A percentile compares a stretch with the other conserved stretches of the same genome.
Evolutionary conservation across 2,113 vertebrate species (phyloP).

Genomic region (Sinocyclocheilus anshuiensis): DNA sequence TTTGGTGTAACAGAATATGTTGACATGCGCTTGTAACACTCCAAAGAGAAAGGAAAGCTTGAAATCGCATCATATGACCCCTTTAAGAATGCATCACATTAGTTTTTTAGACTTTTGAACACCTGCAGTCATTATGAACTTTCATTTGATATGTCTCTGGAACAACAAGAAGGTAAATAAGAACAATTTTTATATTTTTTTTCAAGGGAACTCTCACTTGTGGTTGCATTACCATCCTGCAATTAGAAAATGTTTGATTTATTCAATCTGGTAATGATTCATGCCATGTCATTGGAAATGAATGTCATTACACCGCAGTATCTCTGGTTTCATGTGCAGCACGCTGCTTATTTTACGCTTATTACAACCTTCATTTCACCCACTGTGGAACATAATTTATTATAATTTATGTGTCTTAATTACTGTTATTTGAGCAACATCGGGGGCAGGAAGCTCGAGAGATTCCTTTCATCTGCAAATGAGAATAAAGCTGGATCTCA

Average conservation of each 20-base stretch:
- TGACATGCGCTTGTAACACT: no score
- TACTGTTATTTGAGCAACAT: constrained; percentile 26
- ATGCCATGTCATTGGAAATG: constrained; percentile 12
- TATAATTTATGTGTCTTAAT: constrained; percentile 27
- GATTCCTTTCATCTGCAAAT: not conserved
- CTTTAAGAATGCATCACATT: not conserved
- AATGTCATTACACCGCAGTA: not conserved
- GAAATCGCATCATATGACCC: no score
- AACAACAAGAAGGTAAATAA: not conserved
- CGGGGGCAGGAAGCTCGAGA: not conserved
- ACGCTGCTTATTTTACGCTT: constrained; percentile 3
- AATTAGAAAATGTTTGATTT: not conserved
- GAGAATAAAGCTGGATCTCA: not conserved
- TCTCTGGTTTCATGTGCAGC: constrained; percentile 2
- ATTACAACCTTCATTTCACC: constrained; percentile 7
- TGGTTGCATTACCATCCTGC: not conserved
- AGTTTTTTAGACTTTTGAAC: not conserved
- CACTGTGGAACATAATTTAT: constrained; percentile 9
- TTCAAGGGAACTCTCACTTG: not conserved
- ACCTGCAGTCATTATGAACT: not conserved
- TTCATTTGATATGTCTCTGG: not conserved
- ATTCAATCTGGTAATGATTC: not conserved
- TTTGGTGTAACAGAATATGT: no score
- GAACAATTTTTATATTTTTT: not conserved
- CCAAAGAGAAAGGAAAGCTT: no score